Base-by-base conservation (phyloP, 2,113 vertebrate species). In the Trogon surrucura region DNA sequence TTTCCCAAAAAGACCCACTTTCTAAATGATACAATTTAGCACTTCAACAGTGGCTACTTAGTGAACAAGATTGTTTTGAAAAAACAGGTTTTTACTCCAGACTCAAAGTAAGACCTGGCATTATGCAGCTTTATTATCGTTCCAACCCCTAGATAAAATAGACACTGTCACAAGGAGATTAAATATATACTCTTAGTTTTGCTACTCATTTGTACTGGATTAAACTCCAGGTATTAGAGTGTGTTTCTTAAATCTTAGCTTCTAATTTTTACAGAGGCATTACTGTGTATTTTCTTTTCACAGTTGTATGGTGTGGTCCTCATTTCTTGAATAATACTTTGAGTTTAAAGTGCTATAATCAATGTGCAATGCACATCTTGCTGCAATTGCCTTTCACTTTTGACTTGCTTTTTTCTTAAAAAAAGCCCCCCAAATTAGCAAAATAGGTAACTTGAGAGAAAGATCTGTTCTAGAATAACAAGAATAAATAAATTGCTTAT, bases 241-340 rank as follows among this genome's bases (percentile, higher is more conserved):
- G 4, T 58, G 91, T 96, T 97, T 94, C 96, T 97, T 97, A 96
- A 96, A 67, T 84, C 72, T 29, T 85, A 96, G 83, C 69, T 93
- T 89, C 96, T 97, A 93, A 96, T 97, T 97, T 97, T 80, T 81
- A 88, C 51, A 96, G 87, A 95, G 87, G 61, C 41, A 87, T 78
- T 77, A 74, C 15, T 51, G 56, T 60, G 10, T 82, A 62, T 94
- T 83, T 97, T 94, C 34, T 95, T 96, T 92, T 65, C 81, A 70
- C 51, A 65, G 89, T 94, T 96, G 41, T 95, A 88, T 54, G 64
- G 44, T 80, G 20, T 91, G 85, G 48, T 85, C 84, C 20, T 71
- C n/a, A 80, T 84, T 75, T 78, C 93, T 94, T 65, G 10, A 84
- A 34, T 48, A 71, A 72, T 38, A 92, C 60, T 87, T 96, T 82